phyloP scores from a whole-genome alignment of 2,888 invertebrate species.

The Brachycybe producta region DNA sequence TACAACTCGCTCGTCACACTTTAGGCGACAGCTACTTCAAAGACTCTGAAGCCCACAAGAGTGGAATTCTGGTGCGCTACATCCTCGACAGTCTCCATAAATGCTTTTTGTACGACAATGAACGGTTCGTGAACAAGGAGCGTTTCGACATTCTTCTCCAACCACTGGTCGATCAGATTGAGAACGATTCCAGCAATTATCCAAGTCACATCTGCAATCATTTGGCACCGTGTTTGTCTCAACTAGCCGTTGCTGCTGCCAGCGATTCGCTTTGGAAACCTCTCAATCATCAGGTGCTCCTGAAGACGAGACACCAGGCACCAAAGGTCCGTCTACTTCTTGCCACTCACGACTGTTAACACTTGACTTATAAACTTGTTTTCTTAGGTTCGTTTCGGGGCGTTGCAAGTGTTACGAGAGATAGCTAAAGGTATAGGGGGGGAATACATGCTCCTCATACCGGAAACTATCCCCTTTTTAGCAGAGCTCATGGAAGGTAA shows the following conservation, averaged over 20 bases:
- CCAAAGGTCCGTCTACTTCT: constrained; percentile 46
- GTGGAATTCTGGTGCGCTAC: constrained; percentile 50
- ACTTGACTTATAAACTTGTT: constrained; percentile 1
- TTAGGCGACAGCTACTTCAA: constrained; percentile 30
- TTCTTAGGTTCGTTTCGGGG: constrained; percentile 46
- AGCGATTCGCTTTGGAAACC: constrained; percentile 83
- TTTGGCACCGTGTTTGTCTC: constrained; percentile 64
- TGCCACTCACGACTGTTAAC: background rate
- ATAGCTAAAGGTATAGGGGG: constrained; percentile 73
- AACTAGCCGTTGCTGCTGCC: constrained; percentile 65
- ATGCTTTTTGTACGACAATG: constrained; percentile 69
- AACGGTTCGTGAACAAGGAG: constrained; percentile 70
- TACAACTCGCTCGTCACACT: background rate
- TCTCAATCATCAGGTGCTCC: constrained; percentile 73
- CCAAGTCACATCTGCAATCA: constrained; percentile 45
- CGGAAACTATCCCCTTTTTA: constrained; percentile 86
- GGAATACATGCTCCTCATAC: constrained; percentile 72
- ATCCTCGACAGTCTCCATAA: constrained; percentile 60
- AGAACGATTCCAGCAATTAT: constrained; percentile 54
- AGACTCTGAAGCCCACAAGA: constrained; percentile 41
- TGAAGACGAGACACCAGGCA: constrained; percentile 68
- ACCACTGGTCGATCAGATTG: constrained; percentile 76
- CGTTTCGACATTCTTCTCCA: constrained; percentile 71
- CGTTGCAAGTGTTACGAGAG: constrained; percentile 58
- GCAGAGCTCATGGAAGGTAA: constrained; percentile 87